A percentile compares a stretch with the other conserved stretches of the same genome.
Conservation (phyloP, 2,888 invertebrate genomes). For the Heliconius ismenius region DNA sequence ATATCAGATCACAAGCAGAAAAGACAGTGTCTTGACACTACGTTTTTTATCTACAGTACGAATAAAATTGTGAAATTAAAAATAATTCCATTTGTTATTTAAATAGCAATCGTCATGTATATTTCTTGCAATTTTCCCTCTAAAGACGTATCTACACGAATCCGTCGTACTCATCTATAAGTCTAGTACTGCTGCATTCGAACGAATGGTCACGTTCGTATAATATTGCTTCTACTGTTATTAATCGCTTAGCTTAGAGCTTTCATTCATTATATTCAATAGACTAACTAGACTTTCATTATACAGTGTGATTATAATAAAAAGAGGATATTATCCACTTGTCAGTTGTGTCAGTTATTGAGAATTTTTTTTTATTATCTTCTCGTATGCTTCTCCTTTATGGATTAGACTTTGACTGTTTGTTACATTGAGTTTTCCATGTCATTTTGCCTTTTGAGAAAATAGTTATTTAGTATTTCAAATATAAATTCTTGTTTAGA, state of each 20-base stretch:
- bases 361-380: background rate
- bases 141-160: background rate
- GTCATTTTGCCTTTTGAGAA: background rate
- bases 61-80: too few relatives aligned
- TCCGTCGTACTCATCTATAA: constrained; percentile 7
- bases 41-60: too few relatives aligned
- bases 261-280: constrained; percentile 24
- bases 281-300: constrained; percentile 21
- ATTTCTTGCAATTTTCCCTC: too few relatives aligned
- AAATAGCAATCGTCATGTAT: too few relatives aligned
- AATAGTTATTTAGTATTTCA: background rate
- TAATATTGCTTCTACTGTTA: constrained; percentile 30
- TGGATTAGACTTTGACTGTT: background rate
- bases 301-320: constrained; percentile 10
- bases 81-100: too few relatives aligned
- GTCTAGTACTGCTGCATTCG: constrained; percentile 20
- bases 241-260: constrained; percentile 26
- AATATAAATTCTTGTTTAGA: too few relatives aligned
- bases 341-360: constrained; percentile 7
- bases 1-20: too few relatives aligned
- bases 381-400: background rate
- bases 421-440: background rate
- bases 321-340: background rate
- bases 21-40: too few relatives aligned
- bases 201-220: constrained; percentile 32